Conservation (phyloP, 2,888 invertebrate genomes). For the Julus scanicus region DNA sequence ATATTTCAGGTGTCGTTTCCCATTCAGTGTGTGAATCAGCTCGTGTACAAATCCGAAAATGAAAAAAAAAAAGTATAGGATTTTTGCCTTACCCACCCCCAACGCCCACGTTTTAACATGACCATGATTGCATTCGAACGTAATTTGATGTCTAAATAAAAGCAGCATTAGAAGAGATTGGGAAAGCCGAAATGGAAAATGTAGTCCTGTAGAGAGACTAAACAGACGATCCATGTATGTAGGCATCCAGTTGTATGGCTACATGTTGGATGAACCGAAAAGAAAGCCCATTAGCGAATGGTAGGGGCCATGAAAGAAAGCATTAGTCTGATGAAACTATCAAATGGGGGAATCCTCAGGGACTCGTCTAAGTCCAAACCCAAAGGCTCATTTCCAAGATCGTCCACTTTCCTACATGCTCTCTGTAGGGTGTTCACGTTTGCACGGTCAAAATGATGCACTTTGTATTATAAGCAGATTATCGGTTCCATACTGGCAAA, state of each 20-base stretch:
- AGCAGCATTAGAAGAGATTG: conserved; percentile 38
- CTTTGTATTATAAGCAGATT: conserved; percentile 36
- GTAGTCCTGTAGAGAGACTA: conserved; percentile 7
- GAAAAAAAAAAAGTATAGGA: not conserved
- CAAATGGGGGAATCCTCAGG: conserved; percentile 32
- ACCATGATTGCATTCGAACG: conserved; percentile 42
- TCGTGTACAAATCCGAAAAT: not conserved
- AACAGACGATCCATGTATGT: not conserved
- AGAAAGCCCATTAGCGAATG: conserved; percentile 42
- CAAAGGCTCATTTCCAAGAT: conserved; percentile 30
- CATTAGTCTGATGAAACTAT: conserved; percentile 42
- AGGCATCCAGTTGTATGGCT: conserved; percentile 34
- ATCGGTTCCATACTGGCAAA: not conserved
- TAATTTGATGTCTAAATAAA: conserved; percentile 42
- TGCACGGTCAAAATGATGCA: conserved; percentile 38
- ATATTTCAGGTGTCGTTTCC: not conserved
- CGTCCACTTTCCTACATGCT: conserved; percentile 6
- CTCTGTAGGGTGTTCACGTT: conserved; percentile 42
- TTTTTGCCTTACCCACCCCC: not conserved
- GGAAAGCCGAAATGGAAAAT: conserved; percentile 35
- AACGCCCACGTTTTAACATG: conserved; percentile 13
- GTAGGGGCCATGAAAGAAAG: conserved; percentile 42
- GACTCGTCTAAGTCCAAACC: conserved; percentile 39
- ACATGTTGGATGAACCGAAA: conserved; percentile 37
- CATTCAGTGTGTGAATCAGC: not conserved